Percentiles rank a stretch among this genome's conserved stretches.
These are phyloP conservation scores for Paradoxurus hermaphroditus DNA, from an alignment of 2,113 vertebrate species.

Conservation along the genomic window DNA sequence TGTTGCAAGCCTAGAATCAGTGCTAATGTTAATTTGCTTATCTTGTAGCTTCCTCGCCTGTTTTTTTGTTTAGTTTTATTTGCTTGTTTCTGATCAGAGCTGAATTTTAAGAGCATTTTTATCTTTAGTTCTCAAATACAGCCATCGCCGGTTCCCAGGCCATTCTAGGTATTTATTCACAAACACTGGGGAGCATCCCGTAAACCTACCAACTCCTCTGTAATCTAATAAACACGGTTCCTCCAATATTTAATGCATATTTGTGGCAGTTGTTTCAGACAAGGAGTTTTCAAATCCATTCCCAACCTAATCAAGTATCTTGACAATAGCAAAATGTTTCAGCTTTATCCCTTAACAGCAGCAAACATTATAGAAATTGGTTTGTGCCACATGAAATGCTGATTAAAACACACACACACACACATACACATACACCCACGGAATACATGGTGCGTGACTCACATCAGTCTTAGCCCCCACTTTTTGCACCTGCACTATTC, in stretches of 20 bases:
- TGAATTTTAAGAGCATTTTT: slow-evolving; percentile 59
- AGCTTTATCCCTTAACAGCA: slow-evolving; percentile 61
- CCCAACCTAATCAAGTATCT: slow-evolving; percentile 62
- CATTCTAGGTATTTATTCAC: slow-evolving; percentile 1
- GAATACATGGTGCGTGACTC: slow-evolving; percentile 47
- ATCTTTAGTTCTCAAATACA: slow-evolving; percentile 57
- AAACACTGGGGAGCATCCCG: slow-evolving; percentile 53
- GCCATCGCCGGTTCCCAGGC: slow-evolving; percentile 36
- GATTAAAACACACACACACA: slow-evolving; percentile 25
- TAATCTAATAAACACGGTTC: slow-evolving; percentile 39
- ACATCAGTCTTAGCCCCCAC: not conserved
- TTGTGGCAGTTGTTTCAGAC: slow-evolving; percentile 23
- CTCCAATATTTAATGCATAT: slow-evolving; percentile 51
- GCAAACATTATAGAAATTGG: slow-evolving; percentile 59
- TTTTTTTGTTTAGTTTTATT: not conserved
- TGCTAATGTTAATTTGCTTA: slow-evolving; percentile 62
- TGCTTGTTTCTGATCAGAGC: slow-evolving; percentile 65
- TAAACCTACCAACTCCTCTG: slow-evolving; percentile 44
- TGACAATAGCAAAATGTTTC: slow-evolving; percentile 64
- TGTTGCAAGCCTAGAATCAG: slow-evolving; percentile 68
- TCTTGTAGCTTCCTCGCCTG: slow-evolving; percentile 12
- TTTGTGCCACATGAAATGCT: slow-evolving; percentile 68
- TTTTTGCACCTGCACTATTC: slow-evolving; percentile 73
- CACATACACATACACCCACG: not conserved
- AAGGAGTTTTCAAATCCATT: slow-evolving; percentile 65